Conservation (phyloP, 2,888 invertebrate species). For the Brachyopa scutellaris region DNA sequence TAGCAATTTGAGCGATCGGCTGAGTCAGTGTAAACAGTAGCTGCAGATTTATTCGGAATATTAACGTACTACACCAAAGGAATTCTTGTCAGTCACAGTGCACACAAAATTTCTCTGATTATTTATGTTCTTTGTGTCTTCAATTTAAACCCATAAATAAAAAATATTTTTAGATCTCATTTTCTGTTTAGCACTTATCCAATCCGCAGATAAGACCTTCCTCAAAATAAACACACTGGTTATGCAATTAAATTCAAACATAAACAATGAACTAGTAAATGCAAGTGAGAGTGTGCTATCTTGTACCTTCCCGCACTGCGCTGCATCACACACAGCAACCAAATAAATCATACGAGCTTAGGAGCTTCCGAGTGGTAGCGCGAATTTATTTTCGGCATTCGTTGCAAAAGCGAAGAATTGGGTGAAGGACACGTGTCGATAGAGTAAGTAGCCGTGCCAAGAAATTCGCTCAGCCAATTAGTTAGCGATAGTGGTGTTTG, state of each 20-base stretch:
- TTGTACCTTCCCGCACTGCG: not conserved
- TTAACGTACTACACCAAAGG: too few relatives aligned
- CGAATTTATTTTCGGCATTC: slow-evolving; percentile 56
- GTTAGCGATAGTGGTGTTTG: slow-evolving; percentile 41
- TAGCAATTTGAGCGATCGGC: too few relatives aligned
- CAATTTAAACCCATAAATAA: too few relatives aligned
- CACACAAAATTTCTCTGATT: too few relatives aligned
- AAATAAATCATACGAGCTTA: slow-evolving; percentile 57
- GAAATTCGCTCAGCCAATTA: slow-evolving; percentile 59
- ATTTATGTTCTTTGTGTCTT: too few relatives aligned
- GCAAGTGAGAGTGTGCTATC: slow-evolving; percentile 22
- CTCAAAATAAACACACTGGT: slow-evolving; percentile 40
- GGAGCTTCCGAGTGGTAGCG: slow-evolving; percentile 55
- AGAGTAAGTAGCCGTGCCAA: slow-evolving; percentile 49
- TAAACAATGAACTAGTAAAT: slow-evolving; percentile 53
- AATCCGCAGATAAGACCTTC: slow-evolving; percentile 36
- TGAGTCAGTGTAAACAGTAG: too few relatives aligned
- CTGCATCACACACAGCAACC: not conserved
- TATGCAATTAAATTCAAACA: slow-evolving; percentile 44
- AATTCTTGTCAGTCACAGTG: too few relatives aligned
- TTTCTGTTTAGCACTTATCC: too few relatives aligned
- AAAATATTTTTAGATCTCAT: too few relatives aligned
- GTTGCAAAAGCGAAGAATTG: slow-evolving; percentile 57
- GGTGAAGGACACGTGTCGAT: slow-evolving; percentile 65
- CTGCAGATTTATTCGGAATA: too few relatives aligned